These are phyloP conservation scores for Brachionichthys hirsutus DNA, from an alignment of 2,113 vertebrate genomes.

Conservation along the genomic window DNA sequence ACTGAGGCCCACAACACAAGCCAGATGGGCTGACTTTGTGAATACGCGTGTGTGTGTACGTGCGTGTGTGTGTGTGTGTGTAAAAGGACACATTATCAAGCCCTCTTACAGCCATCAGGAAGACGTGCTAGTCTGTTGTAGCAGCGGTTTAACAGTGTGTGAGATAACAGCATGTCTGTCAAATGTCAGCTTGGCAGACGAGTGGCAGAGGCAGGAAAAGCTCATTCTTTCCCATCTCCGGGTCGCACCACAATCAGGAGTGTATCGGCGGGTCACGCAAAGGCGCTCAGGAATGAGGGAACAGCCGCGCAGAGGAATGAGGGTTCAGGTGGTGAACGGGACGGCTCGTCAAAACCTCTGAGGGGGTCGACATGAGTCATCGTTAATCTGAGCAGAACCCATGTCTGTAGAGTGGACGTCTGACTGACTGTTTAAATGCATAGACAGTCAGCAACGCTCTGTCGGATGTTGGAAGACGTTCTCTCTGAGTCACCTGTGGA, in stretches of 20 bases:
- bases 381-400: neutral
- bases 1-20: slow-evolving; percentile 20
- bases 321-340: slow-evolving; percentile 43
- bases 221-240: slow-evolving; percentile 66
- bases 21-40: slow-evolving; percentile 20
- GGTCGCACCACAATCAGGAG: slow-evolving; percentile 56
- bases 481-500: slow-evolving; percentile 4
- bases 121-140: slow-evolving; percentile 62
- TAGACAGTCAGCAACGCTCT: neutral
- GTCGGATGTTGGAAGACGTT: slow-evolving; percentile 17
- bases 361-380: neutral
- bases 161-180: slow-evolving; percentile 76
- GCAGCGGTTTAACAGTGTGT: slow-evolving; percentile 51
- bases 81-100: slow-evolving; percentile 50
- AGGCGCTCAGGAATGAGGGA: slow-evolving; percentile 69
- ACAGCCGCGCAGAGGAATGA: slow-evolving; percentile 19
- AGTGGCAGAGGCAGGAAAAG: slow-evolving; percentile 69
- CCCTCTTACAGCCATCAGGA: slow-evolving; percentile 50
- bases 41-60: neutral
- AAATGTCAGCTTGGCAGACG: slow-evolving; percentile 73
- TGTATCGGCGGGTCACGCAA: slow-evolving; percentile 70
- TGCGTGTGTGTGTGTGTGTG: slow-evolving; percentile 15
- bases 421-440: neutral
- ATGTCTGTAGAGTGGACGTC: too few species aligned
- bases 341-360: slow-evolving; percentile 11